Conservation (phyloP, 2,113 vertebrate genomes). For the Heterotis niloticus region DNA sequence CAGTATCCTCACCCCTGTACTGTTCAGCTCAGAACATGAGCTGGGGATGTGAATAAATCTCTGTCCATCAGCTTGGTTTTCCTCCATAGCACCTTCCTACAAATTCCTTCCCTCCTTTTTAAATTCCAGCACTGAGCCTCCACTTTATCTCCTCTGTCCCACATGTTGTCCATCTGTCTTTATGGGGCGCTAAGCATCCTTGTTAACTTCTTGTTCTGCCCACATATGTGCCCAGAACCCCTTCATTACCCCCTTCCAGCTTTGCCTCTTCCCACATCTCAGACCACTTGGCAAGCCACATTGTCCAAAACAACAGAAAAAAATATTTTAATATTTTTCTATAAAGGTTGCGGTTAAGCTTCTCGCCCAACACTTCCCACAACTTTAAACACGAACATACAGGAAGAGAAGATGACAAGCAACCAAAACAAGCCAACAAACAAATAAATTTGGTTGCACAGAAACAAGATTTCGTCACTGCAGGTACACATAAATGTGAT, state of each 20-base stretch:
- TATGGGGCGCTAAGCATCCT: not conserved
- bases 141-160: not conserved
- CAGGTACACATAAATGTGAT: not conserved
- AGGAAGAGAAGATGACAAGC: not conserved
- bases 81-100: not conserved
- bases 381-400: no score
- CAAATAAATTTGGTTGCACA: no score
- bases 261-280: not conserved
- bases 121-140: not conserved
- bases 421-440: no score
- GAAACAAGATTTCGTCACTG: not conserved
- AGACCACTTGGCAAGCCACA: not conserved
- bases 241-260: not conserved
- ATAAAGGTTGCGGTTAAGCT: no score
- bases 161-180: not conserved
- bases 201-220: not conserved
- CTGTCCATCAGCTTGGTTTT: not conserved
- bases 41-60: not conserved
- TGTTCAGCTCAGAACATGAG: no score
- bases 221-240: no score
- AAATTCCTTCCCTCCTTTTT: no score
- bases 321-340: not conserved
- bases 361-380: no score
- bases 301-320: not conserved
- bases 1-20: not conserved